These are phyloP conservation scores for Darevskia nairensis DNA, from an alignment of 2,797 vertebrate genomes.

Conservation along the genomic window DNA sequence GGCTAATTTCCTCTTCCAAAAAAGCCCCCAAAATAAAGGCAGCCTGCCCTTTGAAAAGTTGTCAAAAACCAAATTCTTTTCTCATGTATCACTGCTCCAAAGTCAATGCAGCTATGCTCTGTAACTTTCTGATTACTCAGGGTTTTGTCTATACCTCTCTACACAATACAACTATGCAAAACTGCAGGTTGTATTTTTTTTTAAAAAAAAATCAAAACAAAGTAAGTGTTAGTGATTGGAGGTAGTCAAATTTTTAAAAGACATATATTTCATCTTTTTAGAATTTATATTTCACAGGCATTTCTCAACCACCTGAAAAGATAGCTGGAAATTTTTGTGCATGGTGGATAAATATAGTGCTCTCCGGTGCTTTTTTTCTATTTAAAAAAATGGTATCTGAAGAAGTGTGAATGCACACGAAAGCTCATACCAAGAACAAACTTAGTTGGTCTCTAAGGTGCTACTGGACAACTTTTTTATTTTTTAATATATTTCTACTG, in stretches of 20 bases:
- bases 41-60: not conserved
- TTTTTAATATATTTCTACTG: too few species aligned
- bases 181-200: not conserved
- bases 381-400: too few species aligned
- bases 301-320: constrained; percentile 28
- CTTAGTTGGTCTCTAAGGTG: too few species aligned
- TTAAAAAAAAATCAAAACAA: too few species aligned
- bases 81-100: not conserved
- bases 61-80: not conserved
- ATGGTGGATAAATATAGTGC: not conserved
- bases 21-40: not conserved
- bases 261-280: too few species aligned
- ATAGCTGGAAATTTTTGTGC: not conserved
- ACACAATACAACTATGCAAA: not conserved
- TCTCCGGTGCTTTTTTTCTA: not conserved
- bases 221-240: too few species aligned
- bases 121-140: not conserved
- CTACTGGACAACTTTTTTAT: too few species aligned
- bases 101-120: not conserved
- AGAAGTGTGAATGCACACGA: too few species aligned
- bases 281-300: constrained; percentile 6
- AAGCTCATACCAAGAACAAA: too few species aligned
- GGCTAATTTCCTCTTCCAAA: not conserved
- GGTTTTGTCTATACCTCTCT: not conserved
- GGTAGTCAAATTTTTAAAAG: too few species aligned